These are phyloP conservation scores for Conchocele bisecta DNA, from an alignment of 2,888 invertebrate species.

Conservation along the genomic window DNA sequence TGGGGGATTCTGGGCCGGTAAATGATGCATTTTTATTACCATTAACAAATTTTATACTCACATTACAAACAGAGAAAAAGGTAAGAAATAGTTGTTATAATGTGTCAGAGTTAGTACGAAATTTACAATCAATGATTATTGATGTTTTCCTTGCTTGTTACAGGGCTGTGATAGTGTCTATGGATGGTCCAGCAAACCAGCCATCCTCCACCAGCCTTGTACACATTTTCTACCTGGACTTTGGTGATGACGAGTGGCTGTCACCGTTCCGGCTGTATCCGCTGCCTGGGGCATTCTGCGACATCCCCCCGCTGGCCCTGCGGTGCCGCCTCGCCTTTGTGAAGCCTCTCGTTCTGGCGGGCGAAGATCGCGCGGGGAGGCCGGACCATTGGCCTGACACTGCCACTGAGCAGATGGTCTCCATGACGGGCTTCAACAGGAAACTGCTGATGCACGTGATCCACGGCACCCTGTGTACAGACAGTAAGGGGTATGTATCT, in stretches of 20 bases:
- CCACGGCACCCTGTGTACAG: slow-evolving; percentile 36
- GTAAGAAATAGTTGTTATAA: too few species aligned
- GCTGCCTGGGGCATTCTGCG: slow-evolving; percentile 88
- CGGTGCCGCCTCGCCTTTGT: slow-evolving; percentile 90
- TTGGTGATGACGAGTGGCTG: slow-evolving; percentile 91
- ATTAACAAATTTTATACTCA: too few species aligned
- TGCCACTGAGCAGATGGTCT: slow-evolving; percentile 44
- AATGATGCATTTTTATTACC: too few species aligned
- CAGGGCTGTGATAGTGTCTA: slow-evolving; percentile 33
- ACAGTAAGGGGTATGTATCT: slow-evolving; percentile 40
- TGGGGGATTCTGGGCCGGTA: too few species aligned
- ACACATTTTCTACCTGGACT: slow-evolving; percentile 91
- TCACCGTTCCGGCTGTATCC: slow-evolving; percentile 88
- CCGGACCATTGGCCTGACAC: slow-evolving; percentile 46
- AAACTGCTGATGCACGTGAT: slow-evolving; percentile 60
- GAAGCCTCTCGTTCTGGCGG: slow-evolving; percentile 59
- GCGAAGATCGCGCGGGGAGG: background rate
- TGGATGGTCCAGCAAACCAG: slow-evolving; percentile 8
- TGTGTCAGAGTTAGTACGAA: too few species aligned
- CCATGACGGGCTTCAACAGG: slow-evolving; percentile 57
- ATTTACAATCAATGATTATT: too few species aligned
- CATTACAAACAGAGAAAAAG: too few species aligned
- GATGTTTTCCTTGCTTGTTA: background rate
- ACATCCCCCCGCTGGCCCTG: slow-evolving; percentile 91
- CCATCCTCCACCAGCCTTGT: slow-evolving; percentile 42